A percentile compares a stretch with the other conserved stretches of the same genome.
These are phyloP conservation scores for Collichthys lucidus DNA, from an alignment of 2,113 vertebrate species.

Conservation along the genomic window DNA sequence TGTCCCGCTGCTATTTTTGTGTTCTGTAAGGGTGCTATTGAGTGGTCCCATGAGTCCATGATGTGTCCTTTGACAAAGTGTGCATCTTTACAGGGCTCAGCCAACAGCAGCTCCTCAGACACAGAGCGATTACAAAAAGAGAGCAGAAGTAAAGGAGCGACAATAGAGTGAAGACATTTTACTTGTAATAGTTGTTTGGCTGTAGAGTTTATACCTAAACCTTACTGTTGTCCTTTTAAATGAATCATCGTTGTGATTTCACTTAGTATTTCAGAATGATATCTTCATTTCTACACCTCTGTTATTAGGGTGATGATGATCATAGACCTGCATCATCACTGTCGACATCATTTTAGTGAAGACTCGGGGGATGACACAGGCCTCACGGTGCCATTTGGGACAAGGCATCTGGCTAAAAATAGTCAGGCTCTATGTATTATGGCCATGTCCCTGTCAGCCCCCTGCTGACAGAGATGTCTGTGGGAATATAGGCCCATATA, in stretches of 20 bases:
- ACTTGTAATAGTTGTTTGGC: not conserved
- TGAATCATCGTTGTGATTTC: not conserved
- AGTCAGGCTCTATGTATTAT: not conserved
- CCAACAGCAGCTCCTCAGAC: no score
- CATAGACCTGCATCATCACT: not conserved
- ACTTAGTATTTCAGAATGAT: no score
- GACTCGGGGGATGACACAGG: not conserved
- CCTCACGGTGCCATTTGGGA: not conserved
- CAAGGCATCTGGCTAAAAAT: slow-evolving; percentile 17
- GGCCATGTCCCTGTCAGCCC: not conserved
- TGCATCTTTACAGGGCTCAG: no score
- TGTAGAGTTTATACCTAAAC: not conserved
- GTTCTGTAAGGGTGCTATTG: not conserved
- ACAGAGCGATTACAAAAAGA: not conserved
- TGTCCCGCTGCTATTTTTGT: slow-evolving; percentile 31
- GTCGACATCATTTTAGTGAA: not conserved
- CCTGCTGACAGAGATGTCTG: not conserved
- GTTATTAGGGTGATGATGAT: not conserved
- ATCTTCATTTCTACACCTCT: not conserved
- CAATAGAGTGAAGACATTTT: not conserved
- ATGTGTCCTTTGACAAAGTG: slow-evolving; percentile 12
- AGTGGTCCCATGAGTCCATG: not conserved
- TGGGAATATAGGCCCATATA: not conserved
- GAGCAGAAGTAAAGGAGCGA: not conserved
- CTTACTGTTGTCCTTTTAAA: not conserved